phyloP scores from a whole-genome alignment of 2,113 vertebrate species.

The Polypterus senegalus region DNA sequence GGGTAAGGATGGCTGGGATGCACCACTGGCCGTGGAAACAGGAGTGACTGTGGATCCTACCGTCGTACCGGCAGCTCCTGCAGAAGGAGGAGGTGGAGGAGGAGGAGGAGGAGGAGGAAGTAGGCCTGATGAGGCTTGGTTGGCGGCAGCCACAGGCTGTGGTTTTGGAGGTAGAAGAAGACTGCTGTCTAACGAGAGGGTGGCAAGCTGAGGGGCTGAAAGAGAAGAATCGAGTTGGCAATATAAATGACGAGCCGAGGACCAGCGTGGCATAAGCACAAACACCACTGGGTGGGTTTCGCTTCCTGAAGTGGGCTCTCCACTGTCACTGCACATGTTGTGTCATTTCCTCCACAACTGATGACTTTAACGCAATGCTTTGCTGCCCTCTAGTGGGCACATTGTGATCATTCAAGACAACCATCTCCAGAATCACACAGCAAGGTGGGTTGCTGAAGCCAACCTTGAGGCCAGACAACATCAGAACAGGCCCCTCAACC shows the following conservation, averaged over 20 bases:
- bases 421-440: no score
- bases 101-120: constrained; percentile 31
- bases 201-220: constrained; percentile 81
- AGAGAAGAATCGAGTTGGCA: constrained; percentile 6
- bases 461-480: no score
- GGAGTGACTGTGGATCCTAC: constrained; percentile 17
- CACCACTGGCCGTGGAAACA: constrained; percentile 40
- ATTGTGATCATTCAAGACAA: no score
- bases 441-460: no score
- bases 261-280: no score
- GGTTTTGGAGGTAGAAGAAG: constrained; percentile 73
- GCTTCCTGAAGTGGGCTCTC: no score
- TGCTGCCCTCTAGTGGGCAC: no score
- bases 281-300: no score
- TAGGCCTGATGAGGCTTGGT: constrained; percentile 29
- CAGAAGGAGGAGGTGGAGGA: constrained; percentile 5
- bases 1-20: constrained; percentile 40
- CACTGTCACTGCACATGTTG: no score
- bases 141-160: constrained; percentile 39
- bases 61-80: not conserved
- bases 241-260: not conserved
- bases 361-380: no score
- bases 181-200: constrained; percentile 75
- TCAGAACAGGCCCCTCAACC: no score
- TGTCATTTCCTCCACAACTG: no score